Percentiles rank a stretch among this genome's conserved stretches.
Evolutionary conservation across 2,888 invertebrate genomes (phyloP).

Genomic region (Oegoconia quadripuncta): DNA sequence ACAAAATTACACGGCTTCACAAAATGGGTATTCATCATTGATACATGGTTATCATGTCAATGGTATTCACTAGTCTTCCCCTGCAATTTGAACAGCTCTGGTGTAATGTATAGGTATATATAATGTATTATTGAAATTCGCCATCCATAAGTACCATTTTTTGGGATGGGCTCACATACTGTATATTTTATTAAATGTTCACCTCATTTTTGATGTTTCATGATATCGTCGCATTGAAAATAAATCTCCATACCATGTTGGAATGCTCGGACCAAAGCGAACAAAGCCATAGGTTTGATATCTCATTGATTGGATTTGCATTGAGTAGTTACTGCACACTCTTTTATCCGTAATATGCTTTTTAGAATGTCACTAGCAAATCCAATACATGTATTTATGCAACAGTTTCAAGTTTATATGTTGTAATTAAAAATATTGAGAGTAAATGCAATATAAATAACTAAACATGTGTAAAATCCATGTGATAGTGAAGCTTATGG

Average conservation of each 20-base stretch:
- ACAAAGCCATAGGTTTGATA: constrained; percentile 77
- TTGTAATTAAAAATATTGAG: neutral
- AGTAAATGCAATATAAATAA: neutral
- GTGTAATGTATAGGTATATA: neutral
- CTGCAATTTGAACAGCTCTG: too few species aligned
- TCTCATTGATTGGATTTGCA: constrained; percentile 66
- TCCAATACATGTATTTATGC: constrained; percentile 5
- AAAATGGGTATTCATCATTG: too few species aligned
- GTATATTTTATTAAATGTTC: constrained; percentile 38
- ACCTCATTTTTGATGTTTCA: constrained; percentile 71
- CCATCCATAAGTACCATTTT: constrained; percentile 5
- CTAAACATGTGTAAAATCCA: neutral
- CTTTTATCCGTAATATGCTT: constrained; percentile 17
- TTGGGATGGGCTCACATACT: constrained; percentile 1
- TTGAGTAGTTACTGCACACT: constrained; percentile 55
- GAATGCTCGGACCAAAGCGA: constrained; percentile 63
- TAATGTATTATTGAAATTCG: neutral
- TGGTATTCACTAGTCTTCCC: too few species aligned
- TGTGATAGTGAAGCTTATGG: neutral
- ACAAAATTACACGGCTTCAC: too few species aligned
- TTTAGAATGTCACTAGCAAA: constrained; percentile 13
- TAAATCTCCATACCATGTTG: constrained; percentile 53
- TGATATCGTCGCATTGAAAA: constrained; percentile 67
- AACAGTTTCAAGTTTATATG: constrained; percentile 4
- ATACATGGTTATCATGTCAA: too few species aligned